Evolutionary conservation across 2,888 invertebrate genomes (phyloP), one percentile per base, ranked within the genome.

Genomic region (Dasysyrphus tricinctus): DNA sequence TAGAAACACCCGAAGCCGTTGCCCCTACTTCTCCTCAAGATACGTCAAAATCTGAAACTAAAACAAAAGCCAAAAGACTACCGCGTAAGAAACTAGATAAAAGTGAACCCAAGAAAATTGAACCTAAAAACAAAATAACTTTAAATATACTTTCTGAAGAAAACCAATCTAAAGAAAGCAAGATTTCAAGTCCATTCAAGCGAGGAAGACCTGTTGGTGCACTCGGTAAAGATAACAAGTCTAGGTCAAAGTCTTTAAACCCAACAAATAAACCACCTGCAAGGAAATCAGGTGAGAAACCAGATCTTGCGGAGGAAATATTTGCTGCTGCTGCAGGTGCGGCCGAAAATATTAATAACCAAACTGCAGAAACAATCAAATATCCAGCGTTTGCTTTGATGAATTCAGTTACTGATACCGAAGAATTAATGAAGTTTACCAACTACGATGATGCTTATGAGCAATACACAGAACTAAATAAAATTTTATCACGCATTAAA

Each of bases 351-450:
- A 51, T 79, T 6, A 29, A 32, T 5, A 44, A 5, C 1, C 77
- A 63, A 34, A 82, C 80, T 11, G 39, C 5, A 4, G 59, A 65
- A 24, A 29, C 70, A 4, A 63, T 86, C 0, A 67, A 79, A 16
- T 86, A 79, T 51, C 82, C 86, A 0, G 90, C 91, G 59, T 92
- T 90, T 80, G 92, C 91, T n/a, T 73, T 92, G 5, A 85, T 92
- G 5, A 91, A 91, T 69, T 92, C 91, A 0, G 92, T 92, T 0
- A 91, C 92, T 19, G 91, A 92, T 81, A 91, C 91, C 0, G 90
- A 91, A 16, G 91, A 92, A 80, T 90, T 92, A 39, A 90, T 91
- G 7, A 77, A 88, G 11, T 88, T 90, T 19, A 89, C 91, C 1
- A 90, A 92, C 87, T 91, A 90, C 14, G 88, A 90, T 69, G 89